phyloP scores from a whole-genome alignment of 2,113 vertebrate genomes.

The Ammospiza nelsoni region DNA sequence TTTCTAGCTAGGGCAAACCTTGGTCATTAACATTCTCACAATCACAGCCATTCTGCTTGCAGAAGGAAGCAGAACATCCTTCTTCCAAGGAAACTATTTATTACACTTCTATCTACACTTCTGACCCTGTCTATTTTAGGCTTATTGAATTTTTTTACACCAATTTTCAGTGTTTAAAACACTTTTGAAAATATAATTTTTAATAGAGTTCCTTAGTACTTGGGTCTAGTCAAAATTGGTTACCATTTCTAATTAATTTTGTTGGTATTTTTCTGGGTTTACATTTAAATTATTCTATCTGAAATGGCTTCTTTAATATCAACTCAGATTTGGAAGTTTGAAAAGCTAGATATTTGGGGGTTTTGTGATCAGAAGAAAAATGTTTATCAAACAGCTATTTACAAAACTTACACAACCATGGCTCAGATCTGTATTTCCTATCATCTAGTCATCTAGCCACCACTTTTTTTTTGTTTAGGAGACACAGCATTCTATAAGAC shows the following conservation, averaged over 20 bases:
- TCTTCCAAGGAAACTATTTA: not conserved
- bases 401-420: not conserved
- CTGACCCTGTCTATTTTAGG: not conserved
- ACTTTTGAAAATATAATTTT: not conserved
- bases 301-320: not conserved
- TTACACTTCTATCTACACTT: not conserved
- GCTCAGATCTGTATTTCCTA: conserved; percentile 24
- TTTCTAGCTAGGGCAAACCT: rapidly evolving
- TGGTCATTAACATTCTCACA: not conserved
- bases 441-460: not conserved
- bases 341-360: not conserved
- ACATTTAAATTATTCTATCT: not conserved
- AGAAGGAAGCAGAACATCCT: not conserved
- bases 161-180: not conserved
- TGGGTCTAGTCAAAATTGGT: not conserved
- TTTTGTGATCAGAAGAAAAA: not conserved
- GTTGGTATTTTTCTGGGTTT: not conserved
- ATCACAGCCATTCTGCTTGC: not conserved
- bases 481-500: conserved; percentile 1
- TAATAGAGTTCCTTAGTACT: rapidly evolving
- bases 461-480: not conserved
- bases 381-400: not conserved
- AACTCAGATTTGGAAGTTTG: not conserved
- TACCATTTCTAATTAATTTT: not conserved
- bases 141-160: not conserved